Conservation (phyloP, 2,888 invertebrate genomes). For the Cheilosia variabilis region DNA sequence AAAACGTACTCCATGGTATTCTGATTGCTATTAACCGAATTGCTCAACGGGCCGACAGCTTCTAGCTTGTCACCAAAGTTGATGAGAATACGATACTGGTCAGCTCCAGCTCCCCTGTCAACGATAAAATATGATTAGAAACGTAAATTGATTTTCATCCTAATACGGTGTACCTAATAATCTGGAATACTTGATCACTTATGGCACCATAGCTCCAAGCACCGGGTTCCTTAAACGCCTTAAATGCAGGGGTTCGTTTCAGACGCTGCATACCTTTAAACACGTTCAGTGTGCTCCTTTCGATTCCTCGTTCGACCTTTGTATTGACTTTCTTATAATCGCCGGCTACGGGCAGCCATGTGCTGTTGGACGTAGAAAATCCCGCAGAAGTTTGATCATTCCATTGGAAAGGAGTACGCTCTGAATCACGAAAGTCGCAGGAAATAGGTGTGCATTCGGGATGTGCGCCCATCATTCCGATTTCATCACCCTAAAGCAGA, state of each 20-base stretch:
- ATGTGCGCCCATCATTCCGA: conserved; percentile 86
- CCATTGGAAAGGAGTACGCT: conserved; percentile 87
- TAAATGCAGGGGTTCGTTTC: conserved; percentile 83
- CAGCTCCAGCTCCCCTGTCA: conserved; percentile 77
- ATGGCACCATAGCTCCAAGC: conserved; percentile 80
- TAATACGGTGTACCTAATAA: conserved; percentile 77
- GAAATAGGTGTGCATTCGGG: conserved; percentile 83
- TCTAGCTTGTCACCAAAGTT: conserved; percentile 80
- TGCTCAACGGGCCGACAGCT: conserved; percentile 74
- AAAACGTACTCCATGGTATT: conserved; percentile 78
- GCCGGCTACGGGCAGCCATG: conserved; percentile 83
- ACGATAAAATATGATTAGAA: not conserved
- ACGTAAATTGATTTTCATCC: too few species aligned
- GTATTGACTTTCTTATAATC: conserved; percentile 87
- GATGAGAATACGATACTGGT: conserved; percentile 80
- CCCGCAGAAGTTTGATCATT: conserved; percentile 81
- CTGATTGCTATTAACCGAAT: conserved; percentile 45
- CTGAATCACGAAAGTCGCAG: conserved; percentile 85
- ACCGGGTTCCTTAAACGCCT: conserved; percentile 77
- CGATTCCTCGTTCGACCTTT: conserved; percentile 83
- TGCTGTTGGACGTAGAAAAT: conserved; percentile 80
- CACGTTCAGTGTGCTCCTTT: conserved; percentile 85
- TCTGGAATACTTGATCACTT: conserved; percentile 80
- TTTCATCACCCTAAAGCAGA: conserved; percentile 86
- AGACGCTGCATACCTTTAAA: conserved; percentile 85